A percentile compares a stretch with the other conserved stretches of the same genome.
Evolutionary conservation across 2,888 invertebrate genomes (phyloP).

Genomic region (Melolontha melolontha): DNA sequence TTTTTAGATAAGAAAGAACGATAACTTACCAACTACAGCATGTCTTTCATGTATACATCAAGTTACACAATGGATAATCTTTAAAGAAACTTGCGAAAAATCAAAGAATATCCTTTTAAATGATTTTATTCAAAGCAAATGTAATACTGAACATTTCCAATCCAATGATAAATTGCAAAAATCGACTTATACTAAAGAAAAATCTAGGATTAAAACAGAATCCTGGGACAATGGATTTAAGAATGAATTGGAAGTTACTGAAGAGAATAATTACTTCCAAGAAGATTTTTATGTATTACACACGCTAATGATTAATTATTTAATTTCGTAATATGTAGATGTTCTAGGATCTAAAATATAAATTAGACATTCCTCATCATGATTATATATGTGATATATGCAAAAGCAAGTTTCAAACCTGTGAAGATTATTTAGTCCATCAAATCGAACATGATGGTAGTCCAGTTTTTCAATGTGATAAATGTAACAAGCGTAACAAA

Average conservation of each 20-base stretch:
- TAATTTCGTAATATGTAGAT: slow-evolving; percentile 13
- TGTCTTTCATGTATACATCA: slow-evolving; percentile 54
- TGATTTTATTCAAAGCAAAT: slow-evolving; percentile 35
- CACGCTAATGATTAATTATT: neutral
- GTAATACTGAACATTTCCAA: slow-evolving; percentile 4
- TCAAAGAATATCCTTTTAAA: slow-evolving; percentile 51
- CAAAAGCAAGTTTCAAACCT: slow-evolving; percentile 48
- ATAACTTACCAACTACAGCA: slow-evolving; percentile 51
- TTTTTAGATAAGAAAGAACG: slow-evolving; percentile 52
- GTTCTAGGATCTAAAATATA: slow-evolving; percentile 47
- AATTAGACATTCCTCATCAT: slow-evolving; percentile 44
- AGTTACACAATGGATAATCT: slow-evolving; percentile 54
- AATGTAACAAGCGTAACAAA: no score
- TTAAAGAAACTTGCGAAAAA: slow-evolving; percentile 54
- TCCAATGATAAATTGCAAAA: slow-evolving; percentile 36
- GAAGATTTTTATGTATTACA: slow-evolving; percentile 38
- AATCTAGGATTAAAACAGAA: slow-evolving; percentile 2
- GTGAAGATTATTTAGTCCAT: slow-evolving; percentile 56
- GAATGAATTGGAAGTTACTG: slow-evolving; percentile 39
- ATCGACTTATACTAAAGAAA: neutral
- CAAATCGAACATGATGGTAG: slow-evolving; percentile 54
- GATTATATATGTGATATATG: slow-evolving; percentile 55
- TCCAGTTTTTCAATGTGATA: slow-evolving; percentile 56
- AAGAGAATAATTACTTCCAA: slow-evolving; percentile 42
- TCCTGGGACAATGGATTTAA: slow-evolving; percentile 2